phyloP scores from a whole-genome alignment of 2,797 vertebrate genomes.

The Peromyscus aztecus region DNA sequence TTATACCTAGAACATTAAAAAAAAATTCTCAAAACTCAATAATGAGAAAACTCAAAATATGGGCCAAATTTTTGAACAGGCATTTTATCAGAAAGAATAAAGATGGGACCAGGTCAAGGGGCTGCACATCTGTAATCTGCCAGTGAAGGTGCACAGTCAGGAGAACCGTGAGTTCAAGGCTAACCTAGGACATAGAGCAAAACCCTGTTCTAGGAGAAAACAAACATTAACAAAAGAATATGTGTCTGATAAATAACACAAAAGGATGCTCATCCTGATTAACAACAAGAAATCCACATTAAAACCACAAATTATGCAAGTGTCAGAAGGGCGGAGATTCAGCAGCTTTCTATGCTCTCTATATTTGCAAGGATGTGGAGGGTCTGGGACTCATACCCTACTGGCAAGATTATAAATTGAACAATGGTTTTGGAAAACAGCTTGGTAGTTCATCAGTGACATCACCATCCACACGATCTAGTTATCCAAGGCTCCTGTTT shows the following conservation, averaged over 20 bases:
- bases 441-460: not conserved
- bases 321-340: not conserved
- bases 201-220: not conserved
- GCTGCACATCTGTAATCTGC: not conserved
- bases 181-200: not conserved
- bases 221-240: not conserved
- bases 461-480: not conserved
- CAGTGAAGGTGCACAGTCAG: not conserved
- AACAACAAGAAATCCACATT: not conserved
- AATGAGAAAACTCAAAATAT: not conserved
- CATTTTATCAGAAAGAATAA: not conserved
- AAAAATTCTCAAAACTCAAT: conserved; percentile 41
- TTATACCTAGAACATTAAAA: conserved; percentile 14
- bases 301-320: not conserved
- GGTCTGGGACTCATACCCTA: not conserved
- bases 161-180: not conserved
- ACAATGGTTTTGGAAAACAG: not conserved
- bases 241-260: not conserved
- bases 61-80: not conserved
- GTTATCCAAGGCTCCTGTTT: not conserved
- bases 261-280: not conserved
- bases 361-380: not conserved
- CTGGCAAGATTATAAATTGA: not conserved
- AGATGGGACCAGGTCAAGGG: not conserved
- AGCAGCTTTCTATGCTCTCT: not conserved